Evolutionary conservation across 2,113 vertebrate genomes (phyloP), one percentile per base, ranked within the genome.

Genomic region (Murina feae): DNA sequence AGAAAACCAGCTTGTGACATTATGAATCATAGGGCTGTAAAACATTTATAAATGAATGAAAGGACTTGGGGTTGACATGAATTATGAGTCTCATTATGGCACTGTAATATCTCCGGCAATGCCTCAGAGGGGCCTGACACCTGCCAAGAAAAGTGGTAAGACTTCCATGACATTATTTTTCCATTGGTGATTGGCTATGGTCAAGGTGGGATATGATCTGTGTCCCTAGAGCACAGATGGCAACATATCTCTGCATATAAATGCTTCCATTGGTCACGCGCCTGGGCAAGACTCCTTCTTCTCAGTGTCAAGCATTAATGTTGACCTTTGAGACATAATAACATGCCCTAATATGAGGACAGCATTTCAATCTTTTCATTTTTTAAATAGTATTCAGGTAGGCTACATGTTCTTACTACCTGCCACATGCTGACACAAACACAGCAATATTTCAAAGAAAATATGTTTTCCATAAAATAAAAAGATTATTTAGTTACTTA

Each of bases 11-110:
- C 78, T 96, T 53, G 18, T 76, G 93, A 89, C 81, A 92, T 90
- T 93, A 95, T 96, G 96, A 97, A 96, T 97, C 95, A 97, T 58
- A 47, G 60, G 32, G 37, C 84, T 95, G 42, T 96, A 88, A 97
- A 96, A 96, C 85, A 96, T 97, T 97, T 97, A 97, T 96, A 96
- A 95, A 97, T 94, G 96, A 97, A 95, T 89, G 91, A 96, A 97
- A 96, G 96, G 51, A 51, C 95, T 91, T 25, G 37, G 16, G 76
- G 76, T 81, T 96, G 96, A 96, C 96, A 91, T 97, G 96, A 97
- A 95, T 95, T 96, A 96, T 96, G 96, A 95, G 93, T 92, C 90
- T 97, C 95, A 96, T 97, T 97, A 97, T 66, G 23, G 74, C 16
- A 79, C 86, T 96, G 86, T 95, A 95, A 95, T 97, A 95, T 95